Base-by-base conservation (phyloP, 2,888 invertebrate genomes). In the Melanargia galathea region DNA sequence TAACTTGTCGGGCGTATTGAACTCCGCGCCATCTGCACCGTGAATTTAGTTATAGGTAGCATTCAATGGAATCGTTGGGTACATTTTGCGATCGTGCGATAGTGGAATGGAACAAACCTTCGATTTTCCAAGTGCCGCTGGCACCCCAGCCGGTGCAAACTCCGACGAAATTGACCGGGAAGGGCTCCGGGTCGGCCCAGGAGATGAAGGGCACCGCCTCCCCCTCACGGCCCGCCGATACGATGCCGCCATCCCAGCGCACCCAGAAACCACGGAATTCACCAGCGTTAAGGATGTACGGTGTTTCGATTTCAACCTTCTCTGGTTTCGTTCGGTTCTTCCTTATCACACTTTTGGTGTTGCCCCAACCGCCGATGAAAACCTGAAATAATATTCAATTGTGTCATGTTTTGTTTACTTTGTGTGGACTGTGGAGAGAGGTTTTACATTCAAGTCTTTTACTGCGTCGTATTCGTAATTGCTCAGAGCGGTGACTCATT, bases 71-170 rank as follows among this genome's bases (percentile, higher is more conserved):
- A 70, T 22, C 73, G 86, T 87, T 90, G 90, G 91, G 92, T 90
- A 91, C 91, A 90, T 88, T 88, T 89, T 81, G 84, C 70, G 70
- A 63, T 88, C 81, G 84, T 69, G 70, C 63, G 54, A 55, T 20
- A 13, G 51, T 49, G 55, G 26, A 52, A 64, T 46, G 6, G 30
- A 30, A 66, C 76, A 65, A 90, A 96, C 95, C 95, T 92, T 96
- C 96, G 73, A 97, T 93, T 69, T 95, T 92, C 97, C 97, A 97
- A 46, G 94, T 92, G 38, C 97, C 97, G 60, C 87, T 90, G 11
- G 97, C 95, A 18, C 97, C 97, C 96, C 96, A 97, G 55, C 96
- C 97, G 51, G 97, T 97, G 86, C 96, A 96, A 33, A 97, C 93
- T 49, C 97, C 97, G 49, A 96, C 94, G 82, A 94, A 95, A 67